Base-by-base conservation (phyloP, 2,888 invertebrate genomes). In the Nymphalis urticae region DNA sequence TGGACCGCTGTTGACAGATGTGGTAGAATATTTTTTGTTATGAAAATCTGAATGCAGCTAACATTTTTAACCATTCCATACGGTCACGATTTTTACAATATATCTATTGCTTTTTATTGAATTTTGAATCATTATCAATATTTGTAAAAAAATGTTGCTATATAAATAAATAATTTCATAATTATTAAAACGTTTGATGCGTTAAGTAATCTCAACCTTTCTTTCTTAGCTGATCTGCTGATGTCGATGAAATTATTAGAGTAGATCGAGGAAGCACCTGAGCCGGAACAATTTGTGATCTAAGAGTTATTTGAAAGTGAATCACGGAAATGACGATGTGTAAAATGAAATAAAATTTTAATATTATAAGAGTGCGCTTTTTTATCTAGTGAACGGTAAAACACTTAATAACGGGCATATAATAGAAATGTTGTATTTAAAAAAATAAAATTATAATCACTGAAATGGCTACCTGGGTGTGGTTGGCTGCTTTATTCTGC, bases 391-490 rank as follows among this genome's bases (percentile, higher is more conserved):
- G 27, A 32, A 56, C 54, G 32, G 13, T 32, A 32, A 53, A 62
- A 48, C 42, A 8, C 9, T 51, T 51, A 17, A 63, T 13, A 59
- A 60, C 24, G 56, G 64, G 42, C 42, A 27, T 32, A 1, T 47
- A 24, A 47, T 32, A 54, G 50, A 36, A 51, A 67, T 66, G 68
- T 60, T 58, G 24, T 32, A 47, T 32, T 59, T 58, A 50, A 48
- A 61, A 56, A 64, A n/a, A 48, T 13, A 7, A 24, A n/a, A 19
- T 16, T 17, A 56, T 10, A 19, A 16, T n/a, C 16, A 51, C 58
- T 53, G 13, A 82, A 69, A 90, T 91, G 91, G 84, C 87, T 50
- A 77, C 78, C 62, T 90, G 91, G 91, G 72, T 90, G 71, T 89
- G 88, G 88, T 77, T 90, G 73, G 86, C 85, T 3, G 87, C 85